Conservation (phyloP, 2,888 invertebrate species). For the Petrolisthes cinctipes region DNA sequence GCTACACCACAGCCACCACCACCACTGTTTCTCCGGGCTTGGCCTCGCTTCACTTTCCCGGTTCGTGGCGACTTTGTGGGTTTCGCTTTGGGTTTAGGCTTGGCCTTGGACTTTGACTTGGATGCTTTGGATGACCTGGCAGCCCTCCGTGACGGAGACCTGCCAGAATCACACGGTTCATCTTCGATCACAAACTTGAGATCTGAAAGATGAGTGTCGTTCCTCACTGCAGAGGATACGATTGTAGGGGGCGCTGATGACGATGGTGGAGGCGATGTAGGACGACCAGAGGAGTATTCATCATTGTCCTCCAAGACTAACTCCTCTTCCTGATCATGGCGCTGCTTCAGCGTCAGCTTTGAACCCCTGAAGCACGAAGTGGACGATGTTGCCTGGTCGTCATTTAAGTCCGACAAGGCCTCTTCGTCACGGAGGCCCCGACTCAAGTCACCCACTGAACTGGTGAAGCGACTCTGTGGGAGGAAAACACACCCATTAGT, state of each 20-base stretch:
- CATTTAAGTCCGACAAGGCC: not conserved
- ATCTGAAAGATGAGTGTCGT: not conserved
- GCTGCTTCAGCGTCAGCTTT: not conserved
- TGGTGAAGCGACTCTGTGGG: conserved; percentile 42
- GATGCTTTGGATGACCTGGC: conserved; percentile 1
- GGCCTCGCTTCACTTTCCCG: conserved; percentile 27
- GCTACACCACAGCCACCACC: not conserved
- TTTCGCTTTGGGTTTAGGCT: too few species aligned
- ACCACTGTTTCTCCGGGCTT: not conserved
- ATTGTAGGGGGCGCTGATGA: conserved; percentile 16
- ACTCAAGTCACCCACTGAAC: conserved; percentile 41
- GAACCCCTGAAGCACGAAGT: conserved; percentile 25
- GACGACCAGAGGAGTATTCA: not conserved
- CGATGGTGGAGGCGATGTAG: conserved; percentile 10
- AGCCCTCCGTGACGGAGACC: conserved; percentile 10
- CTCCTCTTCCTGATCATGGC: conserved; percentile 23
- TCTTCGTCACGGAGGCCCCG: conserved; percentile 25
- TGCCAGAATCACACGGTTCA: conserved; percentile 13
- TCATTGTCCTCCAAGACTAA: conserved; percentile 16
- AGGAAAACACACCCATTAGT: not conserved
- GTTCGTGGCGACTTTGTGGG: conserved; percentile 10
- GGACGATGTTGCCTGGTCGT: conserved; percentile 7
- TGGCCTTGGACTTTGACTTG: conserved; percentile 9
- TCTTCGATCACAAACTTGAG: conserved; percentile 26
- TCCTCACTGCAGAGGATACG: conserved; percentile 13